Evolutionary conservation across 2,888 invertebrate genomes (phyloP).

Genomic region (Amphipyra tragopoginis): DNA sequence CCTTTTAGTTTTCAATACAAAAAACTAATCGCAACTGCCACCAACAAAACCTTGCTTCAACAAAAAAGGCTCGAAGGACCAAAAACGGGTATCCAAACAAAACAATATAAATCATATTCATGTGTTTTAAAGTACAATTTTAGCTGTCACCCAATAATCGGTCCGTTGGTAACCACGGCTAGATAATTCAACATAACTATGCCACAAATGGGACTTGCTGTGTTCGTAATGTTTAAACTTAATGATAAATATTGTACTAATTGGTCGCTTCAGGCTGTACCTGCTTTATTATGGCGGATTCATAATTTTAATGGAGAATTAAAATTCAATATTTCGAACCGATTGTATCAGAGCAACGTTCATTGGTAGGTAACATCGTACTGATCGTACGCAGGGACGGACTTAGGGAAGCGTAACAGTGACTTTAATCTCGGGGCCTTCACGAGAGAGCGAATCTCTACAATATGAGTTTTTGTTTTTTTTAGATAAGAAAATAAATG

Average conservation of each 20-base stretch:
- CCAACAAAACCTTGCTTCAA: background rate
- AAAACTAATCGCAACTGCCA: background rate
- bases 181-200: slow-evolving; percentile 25
- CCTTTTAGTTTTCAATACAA: background rate
- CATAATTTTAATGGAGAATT: slow-evolving; percentile 5
- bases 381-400: too few relatives aligned
- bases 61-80: slow-evolving; percentile 8
- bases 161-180: slow-evolving; percentile 18
- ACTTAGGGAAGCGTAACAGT: too few relatives aligned
- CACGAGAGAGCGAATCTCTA: too few relatives aligned
- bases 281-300: background rate
- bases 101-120: slow-evolving; percentile 34
- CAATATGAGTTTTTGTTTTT: too few relatives aligned
- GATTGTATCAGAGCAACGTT: background rate
- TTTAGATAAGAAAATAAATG: too few relatives aligned
- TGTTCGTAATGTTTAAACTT: slow-evolving; percentile 41
- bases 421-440: too few relatives aligned
- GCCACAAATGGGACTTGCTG: slow-evolving; percentile 40
- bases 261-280: slow-evolving; percentile 5
- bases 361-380: too few relatives aligned
- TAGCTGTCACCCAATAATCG: slow-evolving; percentile 36
- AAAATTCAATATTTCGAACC: background rate
- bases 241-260: slow-evolving; percentile 21
- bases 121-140: slow-evolving; percentile 34
- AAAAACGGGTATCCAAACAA: background rate